phyloP scores from a whole-genome alignment of 1,140 invertebrate species.

The Ceratina japonica region DNA sequence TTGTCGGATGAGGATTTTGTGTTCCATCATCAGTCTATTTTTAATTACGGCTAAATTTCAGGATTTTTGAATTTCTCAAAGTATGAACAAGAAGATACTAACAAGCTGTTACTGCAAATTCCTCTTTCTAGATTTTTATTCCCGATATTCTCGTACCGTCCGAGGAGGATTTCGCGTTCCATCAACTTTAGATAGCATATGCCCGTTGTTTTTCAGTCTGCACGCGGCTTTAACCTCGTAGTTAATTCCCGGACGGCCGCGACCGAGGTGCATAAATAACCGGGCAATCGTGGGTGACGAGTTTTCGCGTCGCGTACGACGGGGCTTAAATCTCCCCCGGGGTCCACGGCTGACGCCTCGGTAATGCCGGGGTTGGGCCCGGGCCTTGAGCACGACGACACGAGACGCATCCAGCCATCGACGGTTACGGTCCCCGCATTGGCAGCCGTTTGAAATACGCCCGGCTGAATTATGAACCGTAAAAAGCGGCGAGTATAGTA shows the following conservation, averaged over 20 bases:
- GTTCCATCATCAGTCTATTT: too few species aligned
- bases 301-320: slow-evolving; percentile 72
- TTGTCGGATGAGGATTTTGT: too few species aligned
- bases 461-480: slow-evolving; percentile 79
- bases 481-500: slow-evolving; percentile 73
- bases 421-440: slow-evolving; percentile 70
- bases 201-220: too few species aligned
- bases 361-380: slow-evolving; percentile 67
- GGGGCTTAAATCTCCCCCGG: slow-evolving; percentile 69
- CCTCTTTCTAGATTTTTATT: too few species aligned
- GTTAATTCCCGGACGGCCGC: slow-evolving; percentile 40
- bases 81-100: too few species aligned
- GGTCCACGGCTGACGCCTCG: slow-evolving; percentile 68
- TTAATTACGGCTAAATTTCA: too few species aligned
- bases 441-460: slow-evolving; percentile 78
- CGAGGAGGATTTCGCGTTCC: too few species aligned
- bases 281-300: slow-evolving; percentile 71
- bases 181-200: too few species aligned
- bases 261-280: slow-evolving; percentile 64
- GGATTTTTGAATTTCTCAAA: too few species aligned
- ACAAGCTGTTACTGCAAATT: too few species aligned
- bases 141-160: too few species aligned
- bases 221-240: slow-evolving; percentile 1
- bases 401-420: slow-evolving; percentile 40
- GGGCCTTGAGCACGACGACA: slow-evolving; percentile 49